Percentiles rank a stretch among this genome's conserved stretches.
Conservation (phyloP, 1,140 invertebrate genomes). For the Himalopsyche phryganea region DNA sequence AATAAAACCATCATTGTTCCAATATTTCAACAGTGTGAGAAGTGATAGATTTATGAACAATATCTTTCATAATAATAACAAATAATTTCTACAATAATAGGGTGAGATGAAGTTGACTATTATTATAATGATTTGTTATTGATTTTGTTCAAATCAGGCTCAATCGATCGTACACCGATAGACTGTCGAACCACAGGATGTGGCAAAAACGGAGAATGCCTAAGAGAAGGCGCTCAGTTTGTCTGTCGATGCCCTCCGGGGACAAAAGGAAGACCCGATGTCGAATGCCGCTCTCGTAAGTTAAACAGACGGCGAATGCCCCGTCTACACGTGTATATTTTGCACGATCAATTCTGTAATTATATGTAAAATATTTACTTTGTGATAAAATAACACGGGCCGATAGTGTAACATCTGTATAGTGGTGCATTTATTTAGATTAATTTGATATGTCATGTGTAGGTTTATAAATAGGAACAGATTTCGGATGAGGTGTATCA, state of each 20-base stretch:
- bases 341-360: conserved; percentile 50
- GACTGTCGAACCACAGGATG: conserved; percentile 82
- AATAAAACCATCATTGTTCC: no score
- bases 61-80: no score
- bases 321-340: conserved; percentile 47
- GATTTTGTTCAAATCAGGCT: conserved; percentile 50
- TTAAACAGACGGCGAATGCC: conserved; percentile 35
- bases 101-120: neutral
- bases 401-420: conserved; percentile 35
- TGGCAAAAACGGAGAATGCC: conserved; percentile 76
- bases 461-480: conserved; percentile 22
- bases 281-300: conserved; percentile 78
- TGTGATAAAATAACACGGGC: conserved; percentile 45
- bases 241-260: conserved; percentile 77
- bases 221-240: conserved; percentile 73
- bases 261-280: conserved; percentile 67
- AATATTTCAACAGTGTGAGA: no score
- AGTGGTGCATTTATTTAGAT: conserved; percentile 33
- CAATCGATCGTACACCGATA: conserved; percentile 58
- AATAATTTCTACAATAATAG: no score
- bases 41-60: no score
- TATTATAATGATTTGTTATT: conserved; percentile 3
- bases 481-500: conserved; percentile 31
- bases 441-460: conserved; percentile 29
- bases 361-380: conserved; percentile 51